These are phyloP conservation scores for Drosophila sp. DNA, from an alignment of 1,140 invertebrate species.

Conservation along the genomic window DNA sequence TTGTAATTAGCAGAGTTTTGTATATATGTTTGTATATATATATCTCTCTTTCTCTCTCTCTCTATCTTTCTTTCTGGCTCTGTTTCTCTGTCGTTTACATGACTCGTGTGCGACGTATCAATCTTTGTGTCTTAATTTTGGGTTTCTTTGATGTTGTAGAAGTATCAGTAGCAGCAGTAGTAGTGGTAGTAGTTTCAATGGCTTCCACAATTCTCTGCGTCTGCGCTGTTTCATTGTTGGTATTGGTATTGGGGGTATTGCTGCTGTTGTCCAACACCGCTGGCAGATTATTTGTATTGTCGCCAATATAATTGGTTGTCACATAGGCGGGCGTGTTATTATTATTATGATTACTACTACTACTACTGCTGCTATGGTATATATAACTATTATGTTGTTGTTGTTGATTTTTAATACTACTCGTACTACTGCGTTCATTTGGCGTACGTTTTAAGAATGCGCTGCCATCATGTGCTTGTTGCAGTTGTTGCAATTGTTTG, in stretches of 20 bases:
- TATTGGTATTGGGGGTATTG: neutral
- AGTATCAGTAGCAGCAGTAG: slow-evolving; percentile 53
- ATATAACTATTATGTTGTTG: slow-evolving; percentile 48
- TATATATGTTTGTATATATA: slow-evolving; percentile 8
- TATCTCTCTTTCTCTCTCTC: slow-evolving; percentile 16
- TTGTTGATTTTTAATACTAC: slow-evolving; percentile 52
- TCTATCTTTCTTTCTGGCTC: slow-evolving; percentile 14
- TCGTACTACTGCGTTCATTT: slow-evolving; percentile 57
- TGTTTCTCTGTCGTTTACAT: slow-evolving; percentile 54
- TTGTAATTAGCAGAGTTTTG: slow-evolving; percentile 40
- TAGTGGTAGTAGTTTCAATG: slow-evolving; percentile 34
- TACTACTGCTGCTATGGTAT: slow-evolving; percentile 46
- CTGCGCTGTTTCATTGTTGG: neutral
- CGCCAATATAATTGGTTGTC: slow-evolving; percentile 76
- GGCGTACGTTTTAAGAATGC: slow-evolving; percentile 80
- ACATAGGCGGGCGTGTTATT: slow-evolving; percentile 58
- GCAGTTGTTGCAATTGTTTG: slow-evolving; percentile 41
- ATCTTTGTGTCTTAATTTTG: slow-evolving; percentile 82
- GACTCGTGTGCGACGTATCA: slow-evolving; percentile 81
- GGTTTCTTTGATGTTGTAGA: slow-evolving; percentile 62
- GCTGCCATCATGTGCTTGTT: slow-evolving; percentile 55
- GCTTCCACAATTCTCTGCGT: slow-evolving; percentile 4
- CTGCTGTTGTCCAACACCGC: slow-evolving; percentile 65
- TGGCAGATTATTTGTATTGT: slow-evolving; percentile 78
- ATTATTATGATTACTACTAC: slow-evolving; percentile 24